These are phyloP conservation scores for Ormyrus pomaceus DNA, from an alignment of 2,888 invertebrate species.

Conservation along the genomic window DNA sequence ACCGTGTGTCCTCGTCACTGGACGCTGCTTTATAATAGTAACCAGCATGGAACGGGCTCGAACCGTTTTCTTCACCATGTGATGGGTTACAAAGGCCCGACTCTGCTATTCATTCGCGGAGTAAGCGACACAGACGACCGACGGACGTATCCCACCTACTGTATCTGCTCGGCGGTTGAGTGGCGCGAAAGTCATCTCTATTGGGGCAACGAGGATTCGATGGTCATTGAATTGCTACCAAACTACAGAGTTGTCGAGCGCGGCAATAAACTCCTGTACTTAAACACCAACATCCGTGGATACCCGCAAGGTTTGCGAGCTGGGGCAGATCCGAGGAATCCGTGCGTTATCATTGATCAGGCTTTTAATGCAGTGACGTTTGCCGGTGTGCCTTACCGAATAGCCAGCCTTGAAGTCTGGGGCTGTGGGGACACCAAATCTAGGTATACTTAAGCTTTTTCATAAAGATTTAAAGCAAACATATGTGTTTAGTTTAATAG, in stretches of 20 bases:
- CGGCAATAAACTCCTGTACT: conserved; percentile 87
- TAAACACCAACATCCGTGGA: conserved; percentile 89
- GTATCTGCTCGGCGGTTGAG: conserved; percentile 86
- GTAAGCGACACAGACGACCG: conserved; percentile 74
- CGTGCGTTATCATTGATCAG: conserved; percentile 83
- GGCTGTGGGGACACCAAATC: conserved; percentile 86
- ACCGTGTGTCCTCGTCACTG: conserved; percentile 83
- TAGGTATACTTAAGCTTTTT: conserved; percentile 73
- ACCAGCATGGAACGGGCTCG: conserved; percentile 90
- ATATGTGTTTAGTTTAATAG: too few relatives aligned
- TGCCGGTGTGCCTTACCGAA: conserved; percentile 76
- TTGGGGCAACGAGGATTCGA: conserved; percentile 89
- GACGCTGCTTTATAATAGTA: conserved; percentile 89
- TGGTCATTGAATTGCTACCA: conserved; percentile 86
- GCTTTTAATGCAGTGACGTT: conserved; percentile 70
- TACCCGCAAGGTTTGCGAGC: conserved; percentile 90
- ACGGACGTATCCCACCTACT: conserved; percentile 81
- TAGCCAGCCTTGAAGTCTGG: conserved; percentile 83
- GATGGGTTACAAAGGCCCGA: conserved; percentile 83
- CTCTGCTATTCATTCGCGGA: conserved; percentile 77
- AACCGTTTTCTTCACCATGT: conserved; percentile 94
- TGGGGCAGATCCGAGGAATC: conserved; percentile 87
- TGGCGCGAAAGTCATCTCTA: conserved; percentile 92
- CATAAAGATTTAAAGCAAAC: neutral
- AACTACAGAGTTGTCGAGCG: conserved; percentile 80